A percentile compares a stretch with the other conserved stretches of the same genome.
These are phyloP conservation scores for Apodemia duryi DNA, from an alignment of 2,888 invertebrate genomes.

Conservation along the genomic window DNA sequence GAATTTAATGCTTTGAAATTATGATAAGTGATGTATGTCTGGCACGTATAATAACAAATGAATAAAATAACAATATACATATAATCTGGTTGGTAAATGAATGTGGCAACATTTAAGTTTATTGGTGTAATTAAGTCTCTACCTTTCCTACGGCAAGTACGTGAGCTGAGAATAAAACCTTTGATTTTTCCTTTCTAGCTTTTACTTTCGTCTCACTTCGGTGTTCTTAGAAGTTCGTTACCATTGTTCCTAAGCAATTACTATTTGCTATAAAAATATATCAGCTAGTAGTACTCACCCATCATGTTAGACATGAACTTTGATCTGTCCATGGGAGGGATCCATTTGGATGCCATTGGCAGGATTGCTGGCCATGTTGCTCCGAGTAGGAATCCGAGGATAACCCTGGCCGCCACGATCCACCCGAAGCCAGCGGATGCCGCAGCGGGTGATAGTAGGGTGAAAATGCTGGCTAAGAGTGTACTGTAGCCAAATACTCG, in stretches of 20 bases:
- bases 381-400: constrained; percentile 89
- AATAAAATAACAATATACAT: too few species aligned
- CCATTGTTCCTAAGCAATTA: too few species aligned
- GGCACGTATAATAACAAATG: too few species aligned
- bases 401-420: constrained; percentile 84
- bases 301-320: constrained; percentile 96
- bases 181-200: neutral
- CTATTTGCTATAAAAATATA: too few species aligned
- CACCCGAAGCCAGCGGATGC: constrained; percentile 84
- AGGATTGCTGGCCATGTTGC: constrained; percentile 97
- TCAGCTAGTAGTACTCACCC: constrained; percentile 74
- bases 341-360: constrained; percentile 95
- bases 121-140: too few species aligned
- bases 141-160: neutral
- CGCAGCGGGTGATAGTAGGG: constrained; percentile 88
- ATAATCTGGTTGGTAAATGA: too few species aligned
- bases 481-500: constrained; percentile 93
- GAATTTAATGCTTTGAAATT: too few species aligned
- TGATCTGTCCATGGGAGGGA: constrained; percentile 95
- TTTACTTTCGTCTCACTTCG: neutral
- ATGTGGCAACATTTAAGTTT: too few species aligned
- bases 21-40: too few species aligned
- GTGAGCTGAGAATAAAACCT: neutral
- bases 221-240: neutral
- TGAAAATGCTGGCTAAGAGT: constrained; percentile 88